Base-by-base conservation (phyloP, 2,113 vertebrate species). In the Saccopteryx bilineata region DNA sequence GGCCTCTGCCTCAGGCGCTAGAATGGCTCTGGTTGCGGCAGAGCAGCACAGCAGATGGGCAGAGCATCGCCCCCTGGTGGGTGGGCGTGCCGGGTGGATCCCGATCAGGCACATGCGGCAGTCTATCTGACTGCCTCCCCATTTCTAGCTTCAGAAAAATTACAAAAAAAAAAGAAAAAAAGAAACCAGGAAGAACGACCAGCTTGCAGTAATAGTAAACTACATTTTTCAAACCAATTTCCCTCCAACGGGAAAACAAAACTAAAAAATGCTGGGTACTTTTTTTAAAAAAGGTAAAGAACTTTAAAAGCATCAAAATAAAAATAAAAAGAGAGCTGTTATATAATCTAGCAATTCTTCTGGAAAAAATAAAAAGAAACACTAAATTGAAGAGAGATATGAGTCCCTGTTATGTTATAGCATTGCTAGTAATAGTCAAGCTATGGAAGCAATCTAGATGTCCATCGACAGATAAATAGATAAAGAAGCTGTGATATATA, bases 211-310 rank as follows among this genome's bases (percentile, higher is more conserved):
- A 79, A 91, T 91, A 21, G 91, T 24, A 2, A 76, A 72, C 15
- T 66, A 75, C 39, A 21, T 14, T 88, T 92, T 95, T 50, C 69
- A 91, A 69, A 61, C 9, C 50, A 78, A 65, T 91, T 24, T 24
- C 78, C 26, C 11, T 83, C 23, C 17, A 72, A 9, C 71, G 1
- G 7, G 24, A 33, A 28, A 54, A 14, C 39, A 39, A 56, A 74
- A 46, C 9, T 75, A 46, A 21, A 82, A 83, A 52, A 50, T 18
- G 11, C 3, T 74, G 28, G 14, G 18, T 50, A 23, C 19, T 21
- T 9, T 21, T 58, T 58, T 71, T 71, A 71, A 39, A 71, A 71
- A 39, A 39, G 15, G 65, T 54, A 63, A 50, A 52, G 33, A 8
- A 48, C 5, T 66, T 82, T 52, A 66, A 91, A 68, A 33, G 21